These are phyloP conservation scores for Ormyrus labotus DNA, from an alignment of 2,888 invertebrate genomes.

Conservation along the genomic window DNA sequence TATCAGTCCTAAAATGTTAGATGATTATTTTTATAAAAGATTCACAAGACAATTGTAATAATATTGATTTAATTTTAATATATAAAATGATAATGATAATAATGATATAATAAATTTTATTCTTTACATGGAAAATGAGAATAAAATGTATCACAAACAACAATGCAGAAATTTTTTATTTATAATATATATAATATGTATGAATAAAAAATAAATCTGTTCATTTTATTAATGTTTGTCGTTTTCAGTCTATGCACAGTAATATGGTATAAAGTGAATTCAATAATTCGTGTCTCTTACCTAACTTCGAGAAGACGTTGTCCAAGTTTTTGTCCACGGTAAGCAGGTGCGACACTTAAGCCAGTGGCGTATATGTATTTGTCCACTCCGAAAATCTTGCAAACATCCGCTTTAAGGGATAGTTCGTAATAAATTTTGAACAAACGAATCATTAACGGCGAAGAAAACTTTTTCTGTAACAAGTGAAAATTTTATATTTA, in stretches of 20 bases:
- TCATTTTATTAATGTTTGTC: too few species aligned
- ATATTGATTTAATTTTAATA: too few species aligned
- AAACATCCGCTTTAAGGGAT: slow-evolving; percentile 61
- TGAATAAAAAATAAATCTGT: too few species aligned
- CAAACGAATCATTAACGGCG: slow-evolving; percentile 51
- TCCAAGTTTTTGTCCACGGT: slow-evolving; percentile 68
- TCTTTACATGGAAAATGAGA: too few species aligned
- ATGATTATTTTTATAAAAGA: slow-evolving; percentile 11
- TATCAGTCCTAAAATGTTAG: slow-evolving; percentile 60
- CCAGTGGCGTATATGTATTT: slow-evolving; percentile 70
- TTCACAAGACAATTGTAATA: background rate
- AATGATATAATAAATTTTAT: too few species aligned
- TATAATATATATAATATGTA: too few species aligned
- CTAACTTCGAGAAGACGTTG: slow-evolving; percentile 64
- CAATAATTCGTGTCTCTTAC: slow-evolving; percentile 42
- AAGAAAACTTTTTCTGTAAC: slow-evolving; percentile 52
- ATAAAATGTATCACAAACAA: too few species aligned
- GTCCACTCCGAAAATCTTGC: slow-evolving; percentile 64
- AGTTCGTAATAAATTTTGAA: slow-evolving; percentile 56
- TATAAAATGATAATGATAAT: too few species aligned
- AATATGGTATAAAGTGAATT: too few species aligned
- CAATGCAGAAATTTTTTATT: too few species aligned
- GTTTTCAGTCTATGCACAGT: too few species aligned
- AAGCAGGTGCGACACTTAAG: slow-evolving; percentile 68
- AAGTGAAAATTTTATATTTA: background rate